Evolutionary conservation across 2,113 vertebrate species (phyloP).

Genomic region (Theristicus caerulescens): DNA sequence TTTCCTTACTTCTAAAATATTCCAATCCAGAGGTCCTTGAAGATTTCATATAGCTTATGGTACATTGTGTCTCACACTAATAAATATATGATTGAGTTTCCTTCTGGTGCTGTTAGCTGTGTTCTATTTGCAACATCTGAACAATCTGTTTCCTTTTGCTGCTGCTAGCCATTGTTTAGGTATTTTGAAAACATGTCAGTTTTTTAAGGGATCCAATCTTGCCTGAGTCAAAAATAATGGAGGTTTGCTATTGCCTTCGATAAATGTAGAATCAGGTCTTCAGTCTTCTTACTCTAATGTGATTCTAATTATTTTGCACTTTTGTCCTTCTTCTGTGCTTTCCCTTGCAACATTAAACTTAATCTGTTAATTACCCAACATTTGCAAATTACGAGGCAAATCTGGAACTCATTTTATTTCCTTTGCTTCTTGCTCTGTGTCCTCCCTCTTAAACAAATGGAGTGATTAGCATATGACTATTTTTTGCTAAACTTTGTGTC

Average conservation of each 20-base stretch:
- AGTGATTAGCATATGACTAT: background rate
- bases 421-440: background rate
- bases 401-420: conserved; percentile 32
- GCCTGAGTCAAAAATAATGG: conserved; percentile 10
- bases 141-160: background rate
- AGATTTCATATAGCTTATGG: background rate
- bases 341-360: conserved; percentile 48
- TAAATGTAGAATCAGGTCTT: conserved; percentile 24
- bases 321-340: conserved; percentile 45
- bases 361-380: conserved; percentile 49
- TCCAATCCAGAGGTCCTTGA: background rate
- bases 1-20: background rate
- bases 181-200: background rate
- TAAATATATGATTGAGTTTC: background rate
- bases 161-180: background rate
- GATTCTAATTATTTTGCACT: conserved; percentile 35
- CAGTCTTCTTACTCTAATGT: conserved; percentile 18
- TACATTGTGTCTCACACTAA: background rate
- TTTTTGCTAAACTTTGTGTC: background rate
- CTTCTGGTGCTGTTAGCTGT: background rate
- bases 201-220: background rate
- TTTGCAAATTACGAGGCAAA: conserved; percentile 31
- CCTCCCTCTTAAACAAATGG: background rate
- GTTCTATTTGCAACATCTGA: background rate
- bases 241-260: conserved; percentile 1